Evolutionary conservation across 2,797 vertebrate genomes (phyloP), one percentile per base, ranked within the genome.

Genomic region (Mus minutoides): DNA sequence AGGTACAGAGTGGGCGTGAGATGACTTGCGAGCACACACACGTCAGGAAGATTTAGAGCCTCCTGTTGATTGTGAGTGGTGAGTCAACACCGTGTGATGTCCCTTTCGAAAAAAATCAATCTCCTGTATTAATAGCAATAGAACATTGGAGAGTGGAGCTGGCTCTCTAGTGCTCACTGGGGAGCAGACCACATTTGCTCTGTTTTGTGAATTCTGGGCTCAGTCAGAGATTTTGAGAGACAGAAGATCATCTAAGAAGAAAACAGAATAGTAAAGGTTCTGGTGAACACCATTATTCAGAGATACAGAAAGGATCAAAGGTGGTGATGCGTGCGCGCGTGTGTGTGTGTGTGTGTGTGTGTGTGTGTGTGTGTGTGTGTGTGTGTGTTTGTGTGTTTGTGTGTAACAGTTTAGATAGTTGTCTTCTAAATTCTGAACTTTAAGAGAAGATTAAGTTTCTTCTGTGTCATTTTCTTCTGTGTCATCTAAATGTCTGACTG

Each of bases 41-140:
- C 0, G 10, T 93, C 89, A 88, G 46, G 77, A 95, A 97, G 94
- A 93, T 79, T 89, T 76, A 91, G 78, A 86, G 88, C 80, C 97
- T 95, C 95, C 94, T 93, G 85, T 90, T 95, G 93, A 92, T 87
- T 94, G 40, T 96, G 91, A 83, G 67, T 84, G 77, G 94, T 96
- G 96, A 97, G 92, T 97, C 94, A 96, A 84, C 88, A n/a, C 91
- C 46, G 34, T 84, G 52, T 94, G 95, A 96, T 89, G 46, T 54
- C 31, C 76, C 92, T 85, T 78, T 56, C 1, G 26, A 58, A 78
- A 77, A 87, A 88, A 89, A 93, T 83, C 82, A 92, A 82, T 95
- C 94, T 96, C 93, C 69, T 92, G 69, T 92, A 84, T 96, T 96
- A 96, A 96, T 88, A 97, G 96, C 95, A 95, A 67, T 90, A 62